A percentile compares a stretch with the other conserved stretches of the same genome.
phyloP scores from a whole-genome alignment of 2,888 invertebrate species.

The Lochmaea capreae region DNA sequence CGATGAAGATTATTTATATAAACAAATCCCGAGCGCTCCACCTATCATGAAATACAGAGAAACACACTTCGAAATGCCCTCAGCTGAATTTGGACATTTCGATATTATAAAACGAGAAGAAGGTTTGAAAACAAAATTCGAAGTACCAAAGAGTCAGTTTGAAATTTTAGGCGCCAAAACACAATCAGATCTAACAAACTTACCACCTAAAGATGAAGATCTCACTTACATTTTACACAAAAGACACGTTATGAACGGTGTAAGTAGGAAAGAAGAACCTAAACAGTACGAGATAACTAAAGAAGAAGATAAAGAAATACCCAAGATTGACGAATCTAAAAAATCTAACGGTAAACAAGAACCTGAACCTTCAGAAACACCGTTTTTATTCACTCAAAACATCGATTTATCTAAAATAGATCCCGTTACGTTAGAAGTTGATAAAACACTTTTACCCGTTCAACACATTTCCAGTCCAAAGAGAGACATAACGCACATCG shows the following conservation, averaged over 20 bases:
- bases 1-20: conserved; percentile 83
- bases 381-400: conserved; percentile 80
- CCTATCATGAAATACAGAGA: conserved; percentile 74
- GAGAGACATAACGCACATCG: conserved; percentile 78
- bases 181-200: conserved; percentile 65
- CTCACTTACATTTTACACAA: conserved; percentile 89
- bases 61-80: conserved; percentile 65
- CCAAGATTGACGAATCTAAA: conserved; percentile 52
- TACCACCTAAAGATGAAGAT: conserved; percentile 73
- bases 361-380: conserved; percentile 61
- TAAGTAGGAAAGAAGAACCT: conserved; percentile 69
- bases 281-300: conserved; percentile 46
- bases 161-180: conserved; percentile 69
- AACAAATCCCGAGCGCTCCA: conserved; percentile 79
- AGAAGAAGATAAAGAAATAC: conserved; percentile 59
- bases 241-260: conserved; percentile 87
- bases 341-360: conserved; percentile 54
- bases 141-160: conserved; percentile 79
- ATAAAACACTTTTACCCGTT: conserved; percentile 72
- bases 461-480: conserved; percentile 78
- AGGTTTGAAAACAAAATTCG: conserved; percentile 73
- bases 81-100: conserved; percentile 73
- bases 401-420: conserved; percentile 80
- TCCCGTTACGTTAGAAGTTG: conserved; percentile 78
- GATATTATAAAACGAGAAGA: conserved; percentile 69